These are phyloP conservation scores for Cataglyphis rosenhaueri DNA, from an alignment of 2,888 invertebrate genomes.

Conservation along the genomic window DNA sequence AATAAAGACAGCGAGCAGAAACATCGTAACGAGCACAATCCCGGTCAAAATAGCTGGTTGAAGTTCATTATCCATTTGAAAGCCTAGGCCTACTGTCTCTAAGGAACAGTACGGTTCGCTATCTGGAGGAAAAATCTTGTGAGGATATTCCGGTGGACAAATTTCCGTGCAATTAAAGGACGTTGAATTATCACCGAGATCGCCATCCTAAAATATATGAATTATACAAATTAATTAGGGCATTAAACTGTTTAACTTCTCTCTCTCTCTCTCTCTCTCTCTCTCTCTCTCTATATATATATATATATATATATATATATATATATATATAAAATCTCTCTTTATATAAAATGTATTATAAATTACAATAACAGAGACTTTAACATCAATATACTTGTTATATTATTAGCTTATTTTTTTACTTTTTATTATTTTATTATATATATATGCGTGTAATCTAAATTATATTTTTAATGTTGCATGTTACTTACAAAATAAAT, in stretches of 20 bases:
- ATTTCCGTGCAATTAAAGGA: conserved; percentile 93
- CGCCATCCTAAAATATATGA: conserved; percentile 85
- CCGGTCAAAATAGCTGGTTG: conserved; percentile 86
- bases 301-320: too few species aligned
- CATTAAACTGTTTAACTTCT: neutral
- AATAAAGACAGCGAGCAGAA: conserved; percentile 87
- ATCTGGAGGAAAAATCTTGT: conserved; percentile 92
- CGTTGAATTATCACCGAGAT: conserved; percentile 88
- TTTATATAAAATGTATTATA: neutral
- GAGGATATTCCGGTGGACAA: conserved; percentile 92
- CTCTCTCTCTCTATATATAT: too few species aligned
- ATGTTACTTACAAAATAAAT: conserved; percentile 86
- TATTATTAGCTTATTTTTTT: neutral
- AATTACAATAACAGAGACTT: neutral
- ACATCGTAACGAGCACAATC: conserved; percentile 86
- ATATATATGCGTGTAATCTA: neutral
- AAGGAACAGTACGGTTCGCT: conserved; percentile 93
- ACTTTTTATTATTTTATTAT: too few species aligned
- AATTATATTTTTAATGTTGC: neutral
- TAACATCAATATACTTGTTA: neutral
- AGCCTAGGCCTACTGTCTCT: conserved; percentile 85
- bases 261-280: too few species aligned
- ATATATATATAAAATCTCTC: too few species aligned
- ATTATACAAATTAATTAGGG: conserved; percentile 1
- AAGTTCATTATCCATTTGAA: conserved; percentile 80